Conservation (phyloP, 2,113 vertebrate species). For the Myxocyprinus asiaticus region DNA sequence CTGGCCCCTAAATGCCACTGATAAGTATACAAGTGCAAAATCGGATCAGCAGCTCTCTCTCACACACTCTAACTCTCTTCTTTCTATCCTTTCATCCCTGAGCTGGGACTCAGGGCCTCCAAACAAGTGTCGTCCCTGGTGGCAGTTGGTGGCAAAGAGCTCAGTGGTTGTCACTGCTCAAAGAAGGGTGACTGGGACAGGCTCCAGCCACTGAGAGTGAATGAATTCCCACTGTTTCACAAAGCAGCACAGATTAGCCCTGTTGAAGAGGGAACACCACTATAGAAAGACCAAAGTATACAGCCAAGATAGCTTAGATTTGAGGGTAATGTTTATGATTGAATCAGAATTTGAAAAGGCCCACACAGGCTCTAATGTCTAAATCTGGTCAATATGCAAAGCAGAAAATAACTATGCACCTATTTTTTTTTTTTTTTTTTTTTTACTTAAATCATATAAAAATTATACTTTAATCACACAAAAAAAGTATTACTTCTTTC, state of each 20-base stretch:
- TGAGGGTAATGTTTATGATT: too few relatives aligned
- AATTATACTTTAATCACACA: too few relatives aligned
- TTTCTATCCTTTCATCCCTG: not conserved
- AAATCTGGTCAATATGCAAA: too few relatives aligned
- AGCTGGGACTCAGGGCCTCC: constrained; percentile 32
- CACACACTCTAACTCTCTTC: constrained; percentile 35
- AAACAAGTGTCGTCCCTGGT: constrained; percentile 35
- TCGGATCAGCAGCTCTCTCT: constrained; percentile 69
- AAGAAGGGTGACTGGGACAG: constrained; percentile 35
- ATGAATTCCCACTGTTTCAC: constrained; percentile 36
- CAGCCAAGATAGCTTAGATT: constrained; percentile 4
- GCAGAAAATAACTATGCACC: too few relatives aligned
- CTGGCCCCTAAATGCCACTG: constrained; percentile 54
- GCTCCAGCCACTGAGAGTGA: not conserved
- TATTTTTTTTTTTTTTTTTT: too few relatives aligned
- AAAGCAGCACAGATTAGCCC: not conserved
- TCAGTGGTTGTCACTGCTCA: constrained; percentile 36
- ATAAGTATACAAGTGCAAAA: constrained; percentile 79
- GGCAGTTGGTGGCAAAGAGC: constrained; percentile 41
- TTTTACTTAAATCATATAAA: too few relatives aligned
- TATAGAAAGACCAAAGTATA: constrained; percentile 23
- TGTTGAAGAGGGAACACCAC: not conserved
- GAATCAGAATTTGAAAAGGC: too few relatives aligned
- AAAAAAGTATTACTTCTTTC: too few relatives aligned
- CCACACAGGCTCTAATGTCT: too few relatives aligned